Base-by-base conservation (phyloP, 2,888 invertebrate genomes). In the Ochropleura leucogaster region DNA sequence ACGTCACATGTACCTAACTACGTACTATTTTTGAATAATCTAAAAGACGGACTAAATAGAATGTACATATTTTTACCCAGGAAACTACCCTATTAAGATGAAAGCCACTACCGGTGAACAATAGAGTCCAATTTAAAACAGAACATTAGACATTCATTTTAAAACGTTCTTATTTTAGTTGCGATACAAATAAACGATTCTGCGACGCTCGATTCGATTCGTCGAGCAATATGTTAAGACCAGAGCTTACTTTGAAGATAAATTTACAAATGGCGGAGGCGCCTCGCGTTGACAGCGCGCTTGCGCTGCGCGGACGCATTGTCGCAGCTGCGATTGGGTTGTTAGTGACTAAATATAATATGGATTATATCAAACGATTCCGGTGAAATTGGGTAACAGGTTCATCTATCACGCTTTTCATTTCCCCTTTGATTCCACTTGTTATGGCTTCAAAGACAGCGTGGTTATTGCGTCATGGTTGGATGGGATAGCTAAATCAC, bases 171-270 rank as follows among this genome's bases (percentile, higher is more conserved):
- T 88, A 88, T 90, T 93, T 92, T 90, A 92, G 90, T 88, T 87
- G 78, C 81, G 86, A 88, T 87, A 91, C 88, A 92, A 93, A 92
- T 87, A 91, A 91, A 90, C 90, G 86, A 91, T 90, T 89, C 88
- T 73, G 90, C 86, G 87, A 88, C 86, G 94, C 89, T 90, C 88
- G 74, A 84, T 91, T 88, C 89, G 89, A 93, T 95, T 89, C 90
- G 89, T 90, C 84, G 79, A 81, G 90, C 92, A 87, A 94, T 95
- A 93, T 90, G 92, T 95, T 92, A 93, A 85, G 70, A 80, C 79
- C 73, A 88, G 83, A 74, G 79, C 85, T 89, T 88, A 88, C 95
- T 96, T 96, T 96, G 95, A 96, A 94, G 95, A 95, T 92, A 88
- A 90, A 90, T 93, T 93, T 92, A 95, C 94, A 93, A 94, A 96